Evolutionary conservation across 2,888 invertebrate genomes (phyloP).

Genomic region (Xestia c-nigrum): DNA sequence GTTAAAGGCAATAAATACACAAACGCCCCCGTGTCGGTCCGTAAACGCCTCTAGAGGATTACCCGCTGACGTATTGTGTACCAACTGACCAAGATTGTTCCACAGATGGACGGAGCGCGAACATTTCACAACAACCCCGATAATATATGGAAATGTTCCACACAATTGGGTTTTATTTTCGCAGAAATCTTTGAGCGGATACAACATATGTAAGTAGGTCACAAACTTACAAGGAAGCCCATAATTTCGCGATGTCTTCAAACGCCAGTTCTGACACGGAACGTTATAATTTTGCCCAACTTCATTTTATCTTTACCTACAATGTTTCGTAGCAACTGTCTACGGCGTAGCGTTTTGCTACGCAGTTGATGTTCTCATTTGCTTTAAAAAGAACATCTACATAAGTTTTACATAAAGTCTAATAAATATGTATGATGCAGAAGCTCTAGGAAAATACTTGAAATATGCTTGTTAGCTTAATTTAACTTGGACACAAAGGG

Average conservation of each 20-base stretch:
- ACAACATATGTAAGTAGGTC: constrained; percentile 51
- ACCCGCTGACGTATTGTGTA: constrained; percentile 74
- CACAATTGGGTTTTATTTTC: constrained; percentile 49
- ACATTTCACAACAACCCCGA: constrained; percentile 29
- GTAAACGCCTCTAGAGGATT: constrained; percentile 71
- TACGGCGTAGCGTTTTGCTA: constrained; percentile 60
- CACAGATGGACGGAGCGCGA: constrained; percentile 34
- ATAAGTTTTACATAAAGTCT: constrained; percentile 57
- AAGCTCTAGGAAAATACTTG: constrained; percentile 38
- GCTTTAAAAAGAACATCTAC: constrained; percentile 49
- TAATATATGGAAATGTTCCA: constrained; percentile 54
- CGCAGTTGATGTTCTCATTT: constrained; percentile 50
- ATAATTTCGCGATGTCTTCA: constrained; percentile 52
- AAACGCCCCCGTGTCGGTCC: constrained; percentile 52
- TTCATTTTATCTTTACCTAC: constrained; percentile 47
- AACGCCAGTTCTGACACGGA: constrained; percentile 53
- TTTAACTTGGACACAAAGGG: constrained; percentile 52
- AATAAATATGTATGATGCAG: constrained; percentile 57
- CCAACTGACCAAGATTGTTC: constrained; percentile 68
- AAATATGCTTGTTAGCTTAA: constrained; percentile 58
- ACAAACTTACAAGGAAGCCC: constrained; percentile 44
- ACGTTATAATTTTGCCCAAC: constrained; percentile 55
- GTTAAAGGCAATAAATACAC: constrained; percentile 81
- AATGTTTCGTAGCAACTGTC: constrained; percentile 57
- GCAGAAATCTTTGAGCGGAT: constrained; percentile 28